Evolutionary conservation across 2,888 invertebrate species (phyloP).

Genomic region (Synergus itoensis): DNA sequence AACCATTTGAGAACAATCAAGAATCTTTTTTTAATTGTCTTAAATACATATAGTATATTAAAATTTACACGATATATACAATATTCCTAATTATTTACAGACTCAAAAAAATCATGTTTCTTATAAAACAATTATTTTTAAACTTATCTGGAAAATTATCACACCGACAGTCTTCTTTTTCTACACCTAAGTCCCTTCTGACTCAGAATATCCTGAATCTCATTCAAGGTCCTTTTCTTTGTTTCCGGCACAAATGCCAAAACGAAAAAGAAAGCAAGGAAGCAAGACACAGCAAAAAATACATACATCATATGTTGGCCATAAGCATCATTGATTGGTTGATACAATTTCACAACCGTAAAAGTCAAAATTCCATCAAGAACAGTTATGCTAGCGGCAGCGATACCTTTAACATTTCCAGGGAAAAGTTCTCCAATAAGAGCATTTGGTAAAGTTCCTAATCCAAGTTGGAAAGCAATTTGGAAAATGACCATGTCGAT

Average conservation of each 20-base stretch:
- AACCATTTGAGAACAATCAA: not conserved
- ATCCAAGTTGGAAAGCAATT: constrained; percentile 71
- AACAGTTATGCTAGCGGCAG: constrained; percentile 70
- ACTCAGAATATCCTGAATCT: constrained; percentile 69
- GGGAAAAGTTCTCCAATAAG: constrained; percentile 74
- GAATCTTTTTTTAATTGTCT: not conserved
- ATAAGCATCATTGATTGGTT: constrained; percentile 64
- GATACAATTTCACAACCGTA: constrained; percentile 71
- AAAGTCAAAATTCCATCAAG: constrained; percentile 73
- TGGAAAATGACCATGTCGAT: constrained; percentile 71
- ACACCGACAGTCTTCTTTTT: constrained; percentile 4
- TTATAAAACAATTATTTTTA: not conserved
- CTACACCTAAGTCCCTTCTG: constrained; percentile 38
- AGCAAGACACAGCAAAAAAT: constrained; percentile 69
- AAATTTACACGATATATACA: not conserved
- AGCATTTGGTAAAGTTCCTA: constrained; percentile 73
- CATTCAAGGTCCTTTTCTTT: constrained; percentile 70
- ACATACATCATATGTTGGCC: constrained; percentile 67
- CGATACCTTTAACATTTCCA: constrained; percentile 71
- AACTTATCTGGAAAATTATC: not conserved
- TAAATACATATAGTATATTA: not conserved
- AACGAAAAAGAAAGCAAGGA: constrained; percentile 69
- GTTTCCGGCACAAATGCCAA: constrained; percentile 71
- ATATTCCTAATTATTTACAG: not conserved
- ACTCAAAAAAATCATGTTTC: not conserved